phyloP scores from a whole-genome alignment of 2,888 invertebrate genomes.

The Drosophila austrosaltans region DNA sequence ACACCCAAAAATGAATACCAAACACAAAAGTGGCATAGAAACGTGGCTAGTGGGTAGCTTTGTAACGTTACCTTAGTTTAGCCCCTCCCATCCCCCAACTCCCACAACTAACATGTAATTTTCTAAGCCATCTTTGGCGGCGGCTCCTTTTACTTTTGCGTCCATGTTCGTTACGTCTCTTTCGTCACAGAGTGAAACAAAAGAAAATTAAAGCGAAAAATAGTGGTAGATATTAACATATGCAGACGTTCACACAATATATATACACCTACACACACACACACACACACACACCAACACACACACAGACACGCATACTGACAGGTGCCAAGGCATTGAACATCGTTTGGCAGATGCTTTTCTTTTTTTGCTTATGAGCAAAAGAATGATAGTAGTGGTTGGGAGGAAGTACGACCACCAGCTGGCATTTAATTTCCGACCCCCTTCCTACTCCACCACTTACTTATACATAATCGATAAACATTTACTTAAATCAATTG shows the following conservation, averaged over 20 bases:
- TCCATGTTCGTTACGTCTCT: constrained; percentile 34
- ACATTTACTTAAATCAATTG: constrained; percentile 57
- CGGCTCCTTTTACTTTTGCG: constrained; percentile 10
- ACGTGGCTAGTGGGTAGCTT: constrained; percentile 45
- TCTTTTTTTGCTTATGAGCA: background rate
- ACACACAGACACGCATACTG: constrained; percentile 39
- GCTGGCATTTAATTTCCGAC: constrained; percentile 17
- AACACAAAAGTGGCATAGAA: constrained; percentile 58
- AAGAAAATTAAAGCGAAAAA: constrained; percentile 53
- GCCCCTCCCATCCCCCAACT: background rate
- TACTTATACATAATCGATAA: constrained; percentile 45
- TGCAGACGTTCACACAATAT: constrained; percentile 77
- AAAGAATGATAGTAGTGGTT: background rate
- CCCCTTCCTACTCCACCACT: background rate
- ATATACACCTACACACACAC: constrained; percentile 55
- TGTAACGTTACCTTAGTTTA: too few relatives aligned
- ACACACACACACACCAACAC: constrained; percentile 50
- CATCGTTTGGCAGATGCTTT: constrained; percentile 65
- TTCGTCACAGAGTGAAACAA: constrained; percentile 41
- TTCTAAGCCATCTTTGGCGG: constrained; percentile 59
- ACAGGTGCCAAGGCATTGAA: constrained; percentile 74
- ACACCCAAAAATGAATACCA: constrained; percentile 32
- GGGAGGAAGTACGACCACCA: background rate
- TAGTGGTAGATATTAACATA: constrained; percentile 68
- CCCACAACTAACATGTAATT: constrained; percentile 54